Conservation (phyloP, 92 coral and sea anemone species). For the Bergia sp. region DNA sequence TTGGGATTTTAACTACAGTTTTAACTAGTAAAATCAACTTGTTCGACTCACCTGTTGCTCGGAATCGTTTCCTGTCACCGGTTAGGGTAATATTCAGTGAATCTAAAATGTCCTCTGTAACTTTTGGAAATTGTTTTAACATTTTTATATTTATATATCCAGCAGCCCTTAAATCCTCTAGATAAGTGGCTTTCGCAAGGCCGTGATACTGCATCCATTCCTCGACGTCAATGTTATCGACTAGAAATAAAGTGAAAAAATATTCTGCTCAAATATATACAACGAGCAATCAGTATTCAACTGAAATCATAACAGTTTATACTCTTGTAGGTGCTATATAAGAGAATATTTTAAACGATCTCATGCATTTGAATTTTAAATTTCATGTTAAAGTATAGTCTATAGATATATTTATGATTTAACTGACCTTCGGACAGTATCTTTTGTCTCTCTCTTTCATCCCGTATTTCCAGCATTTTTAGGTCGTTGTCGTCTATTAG, state of each 20-base stretch:
- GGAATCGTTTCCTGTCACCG: conserved; percentile 26
- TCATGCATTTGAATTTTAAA: background rate
- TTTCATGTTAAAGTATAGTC: background rate
- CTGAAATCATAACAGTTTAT: background rate
- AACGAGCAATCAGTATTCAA: background rate
- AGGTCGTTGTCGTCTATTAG: background rate
- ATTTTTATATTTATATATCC: background rate
- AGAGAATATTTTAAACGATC: background rate
- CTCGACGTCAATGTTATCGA: background rate
- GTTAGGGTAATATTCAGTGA: conserved; percentile 1
- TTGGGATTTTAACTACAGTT: background rate
- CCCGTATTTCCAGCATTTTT: background rate
- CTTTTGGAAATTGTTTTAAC: background rate
- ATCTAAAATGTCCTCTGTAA: conserved; percentile 12
- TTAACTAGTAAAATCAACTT: background rate
- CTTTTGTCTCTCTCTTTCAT: background rate
- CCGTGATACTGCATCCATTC: conserved; percentile 22
- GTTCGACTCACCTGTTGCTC: conserved; percentile 13
- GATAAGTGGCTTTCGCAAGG: background rate
- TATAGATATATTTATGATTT: background rate
- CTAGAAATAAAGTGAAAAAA: conserved; percentile 3
- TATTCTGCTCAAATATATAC: background rate
- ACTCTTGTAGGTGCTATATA: background rate
- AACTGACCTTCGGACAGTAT: conserved; percentile 39
- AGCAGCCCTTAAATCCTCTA: background rate